Evolutionary conservation across 2,113 vertebrate species (phyloP), one percentile per base, ranked within the genome.

Genomic region (Condylura cristata): DNA sequence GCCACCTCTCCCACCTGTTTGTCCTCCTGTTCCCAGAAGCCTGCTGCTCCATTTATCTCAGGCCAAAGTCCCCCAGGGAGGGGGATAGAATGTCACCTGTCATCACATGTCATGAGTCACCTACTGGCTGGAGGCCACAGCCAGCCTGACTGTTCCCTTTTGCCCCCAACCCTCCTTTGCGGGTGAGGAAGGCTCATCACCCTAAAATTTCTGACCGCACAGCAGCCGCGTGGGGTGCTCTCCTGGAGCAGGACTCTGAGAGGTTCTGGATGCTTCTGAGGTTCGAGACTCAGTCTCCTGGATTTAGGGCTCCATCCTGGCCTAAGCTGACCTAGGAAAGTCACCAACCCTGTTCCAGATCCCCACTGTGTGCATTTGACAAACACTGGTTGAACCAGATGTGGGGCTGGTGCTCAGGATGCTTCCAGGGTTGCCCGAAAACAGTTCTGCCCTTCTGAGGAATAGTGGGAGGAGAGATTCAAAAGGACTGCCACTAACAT

Each of bases 71-170:
- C 51, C 48, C 68, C 4, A 6, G 72, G 88, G 46, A 91, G 51
- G 34, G 75, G 90, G 90, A 63, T 79, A 89, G 94, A 93, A 93
- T 92, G 94, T 95, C 95, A 95, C 82, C 94, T 96, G 93, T 95
- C 88, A 68, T 76, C 94, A 79, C 1, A 24, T 78, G 71, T 30
- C 87, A 53, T 97, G 95, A 97, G 53, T 96, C 97, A 96, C 37
- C 76, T 28, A 0, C 61, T 85, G 90, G 70, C 87, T 58, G 6
- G 90, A 83, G 95, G 78, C 92, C 78, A 61, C 24, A 30, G 88
- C 51, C 28, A 3, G 41, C 66, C 84, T 71, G 76, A 24, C 60
- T 13, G 18, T 46, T 89, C 63, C 75, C 37, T 80, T n/a, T 46
- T 17, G 60, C 8, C 60, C 89, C 44, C 26, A 68, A 34, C 12